Base-by-base conservation (phyloP, 1,140 invertebrate genomes). In the Drosophila ficusphila region DNA sequence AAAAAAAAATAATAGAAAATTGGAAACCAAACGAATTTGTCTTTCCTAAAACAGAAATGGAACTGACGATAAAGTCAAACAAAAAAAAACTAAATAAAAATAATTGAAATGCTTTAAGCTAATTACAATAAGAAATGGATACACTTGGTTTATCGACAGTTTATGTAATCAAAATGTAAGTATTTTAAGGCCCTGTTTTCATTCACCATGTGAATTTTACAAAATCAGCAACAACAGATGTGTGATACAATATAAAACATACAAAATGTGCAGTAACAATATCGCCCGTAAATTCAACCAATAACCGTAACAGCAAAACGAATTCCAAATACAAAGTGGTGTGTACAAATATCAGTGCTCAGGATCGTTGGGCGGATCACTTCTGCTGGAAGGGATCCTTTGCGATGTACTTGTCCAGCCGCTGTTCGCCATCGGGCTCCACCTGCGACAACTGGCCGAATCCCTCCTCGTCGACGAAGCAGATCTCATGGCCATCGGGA, bases 401-500 rank as follows among this genome's bases (percentile, higher is more conserved):
- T 12, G 5, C 9, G 27, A 98, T 97, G 60, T 94, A 96, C 90
- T 95, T 94, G 75, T 97, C 94, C 6, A 99, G 92, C n/a, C 96
- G 92, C 36, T 93, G 91, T 76, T 98, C 95, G 44, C 95, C 97
- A 52, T 96, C 93, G 7, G 96, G 94, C 89, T 99, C 98, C 8
- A 97, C 93, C 82, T 96, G 93, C 0, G 98, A 99, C 23, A 99
- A 92, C 89, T 98, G 93, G 23, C 95, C 92, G 92, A 98, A 99
- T 21, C 95, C 97, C 93, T 99, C 97, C 83, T 99, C 98, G 71
- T 98, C 98, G 11, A 99, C 99, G 92, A 99, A 99, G 92, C 98
- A 99, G 65, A 99, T 99, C 93, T 99, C 98, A 93, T 99, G 98
- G 1, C 94, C 97, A 93, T 99, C 97, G 1, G 98, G 98, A 93